Evolutionary conservation across 2,888 invertebrate genomes (phyloP), one percentile per base, ranked within the genome.

Genomic region (Sipunculus nudus): DNA sequence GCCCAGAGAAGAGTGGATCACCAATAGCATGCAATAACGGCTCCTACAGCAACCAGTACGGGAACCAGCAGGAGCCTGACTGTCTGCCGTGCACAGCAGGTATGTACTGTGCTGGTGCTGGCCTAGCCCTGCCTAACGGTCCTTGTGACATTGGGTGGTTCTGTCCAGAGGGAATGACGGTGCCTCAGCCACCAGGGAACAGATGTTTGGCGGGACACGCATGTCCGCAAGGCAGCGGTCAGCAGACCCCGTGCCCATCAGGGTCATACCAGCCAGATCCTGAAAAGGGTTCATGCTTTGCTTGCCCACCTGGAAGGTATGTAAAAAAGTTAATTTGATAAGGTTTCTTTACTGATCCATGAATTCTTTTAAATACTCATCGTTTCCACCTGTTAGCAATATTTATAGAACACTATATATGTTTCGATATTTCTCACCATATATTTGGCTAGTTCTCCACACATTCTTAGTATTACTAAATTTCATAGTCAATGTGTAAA

Each of bases 41-140:
- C 25, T 71, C 71, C 5, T 81, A 65, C 61, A 76, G 67, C 47
- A 70, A 77, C 61, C 53, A 55, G 16, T 78, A 72, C 56, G 75
- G 70, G 5, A 77, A 76, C 61, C 74, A 78, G 45, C 78, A 79
- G 46, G 64, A 67, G 19, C 69, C 74, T 31, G 74, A 76, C 56
- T 81, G 80, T 69, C 71, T 77, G 19, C 74, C 74, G 1, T 81
- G 80, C 61, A 80, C 78, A 6, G 78, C 77, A 23, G 80, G 80
- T n/a, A 70, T 32, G 35, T 67, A 67, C 31, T 67, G 67, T 26
- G 77, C 79, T 19, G 76, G 78, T 19, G 63, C 70, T n/a, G 79
- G 79, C 6, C 57, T 75, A 31, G 72, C 65, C 19, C 54, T 76
- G 19, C 79, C 80, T 0, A 73, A 78, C 54, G 79, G 66, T 40